A percentile compares a stretch with the other conserved stretches of the same genome.
These are phyloP conservation scores for Lasioglossum leucozonium DNA, from an alignment of 2,888 invertebrate genomes.

Conservation along the genomic window DNA sequence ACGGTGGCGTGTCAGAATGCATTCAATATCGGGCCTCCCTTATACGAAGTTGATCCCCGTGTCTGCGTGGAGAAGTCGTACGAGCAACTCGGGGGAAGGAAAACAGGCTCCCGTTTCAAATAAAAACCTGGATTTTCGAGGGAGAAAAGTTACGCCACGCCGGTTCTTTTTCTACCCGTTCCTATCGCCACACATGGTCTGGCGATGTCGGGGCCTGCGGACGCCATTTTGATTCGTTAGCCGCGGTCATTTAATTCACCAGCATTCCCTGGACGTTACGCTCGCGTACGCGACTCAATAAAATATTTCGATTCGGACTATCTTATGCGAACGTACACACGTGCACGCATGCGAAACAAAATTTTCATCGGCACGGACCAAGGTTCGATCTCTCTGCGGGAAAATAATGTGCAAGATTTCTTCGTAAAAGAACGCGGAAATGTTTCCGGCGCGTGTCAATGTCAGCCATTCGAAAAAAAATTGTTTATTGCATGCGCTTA, in stretches of 20 bases:
- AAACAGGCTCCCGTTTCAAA: constrained; percentile 26
- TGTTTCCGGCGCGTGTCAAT: too few relatives aligned
- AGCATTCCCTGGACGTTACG: not conserved
- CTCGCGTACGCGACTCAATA: not conserved
- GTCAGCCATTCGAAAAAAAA: not conserved
- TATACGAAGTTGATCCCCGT: constrained; percentile 78
- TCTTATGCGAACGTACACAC: too few relatives aligned
- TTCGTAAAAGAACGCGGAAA: not conserved
- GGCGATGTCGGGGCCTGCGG: not conserved
- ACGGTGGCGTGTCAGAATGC: constrained; percentile 83
- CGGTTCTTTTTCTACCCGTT: not conserved
- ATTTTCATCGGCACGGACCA: too few relatives aligned
- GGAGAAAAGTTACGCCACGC: constrained; percentile 20
- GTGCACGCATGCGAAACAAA: too few relatives aligned
- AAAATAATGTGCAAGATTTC: too few relatives aligned
- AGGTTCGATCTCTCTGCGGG: too few relatives aligned
- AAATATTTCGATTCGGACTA: not conserved
- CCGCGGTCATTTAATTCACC: not conserved
- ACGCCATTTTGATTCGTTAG: not conserved
- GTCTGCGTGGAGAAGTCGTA: constrained; percentile 81
- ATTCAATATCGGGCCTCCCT: constrained; percentile 80
- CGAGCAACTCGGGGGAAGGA: constrained; percentile 72
- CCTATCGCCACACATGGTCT: constrained; percentile 7
- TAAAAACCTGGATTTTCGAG: constrained; percentile 10
- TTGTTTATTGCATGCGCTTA: not conserved